Evolutionary conservation across 2,797 vertebrate species (phyloP).

Genomic region (Gouania willdenowi): DNA sequence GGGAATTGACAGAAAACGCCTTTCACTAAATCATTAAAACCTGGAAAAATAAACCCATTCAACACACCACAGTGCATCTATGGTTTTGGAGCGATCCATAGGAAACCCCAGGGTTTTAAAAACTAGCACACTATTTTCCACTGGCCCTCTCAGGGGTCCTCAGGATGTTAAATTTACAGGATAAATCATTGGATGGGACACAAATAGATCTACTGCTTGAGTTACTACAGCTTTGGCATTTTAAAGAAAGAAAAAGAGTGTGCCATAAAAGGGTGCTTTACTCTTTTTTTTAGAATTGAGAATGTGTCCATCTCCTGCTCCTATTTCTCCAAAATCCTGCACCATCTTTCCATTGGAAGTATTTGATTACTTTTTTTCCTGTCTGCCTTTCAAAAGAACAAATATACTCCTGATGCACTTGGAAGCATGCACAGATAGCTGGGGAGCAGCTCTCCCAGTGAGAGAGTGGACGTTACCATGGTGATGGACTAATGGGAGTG

Average conservation of each 20-base stretch:
- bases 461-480: slow-evolving; percentile 53
- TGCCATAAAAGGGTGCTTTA: slow-evolving; percentile 30
- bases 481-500: slow-evolving; percentile 56
- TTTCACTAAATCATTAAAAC: neutral
- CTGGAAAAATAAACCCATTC: neutral
- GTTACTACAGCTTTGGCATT: slow-evolving; percentile 34
- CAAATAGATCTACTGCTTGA: slow-evolving; percentile 26
- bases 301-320: slow-evolving; percentile 9
- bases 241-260: slow-evolving; percentile 24
- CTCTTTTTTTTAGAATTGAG: slow-evolving; percentile 11
- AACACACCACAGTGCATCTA: neutral
- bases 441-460: slow-evolving; percentile 48
- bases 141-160: too few relatives aligned
- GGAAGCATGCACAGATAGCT: slow-evolving; percentile 31
- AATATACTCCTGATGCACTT: slow-evolving; percentile 23
- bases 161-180: neutral
- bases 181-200: slow-evolving; percentile 7
- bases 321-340: slow-evolving; percentile 18
- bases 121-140: too few relatives aligned
- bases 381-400: slow-evolving; percentile 10
- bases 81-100: too few relatives aligned
- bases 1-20: too few relatives aligned
- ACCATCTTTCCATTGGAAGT: slow-evolving; percentile 21
- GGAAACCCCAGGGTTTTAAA: too few relatives aligned
- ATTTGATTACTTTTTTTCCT: slow-evolving; percentile 28